Conservation (phyloP, 2,113 vertebrate species). For the Toxotes chatareus region DNA sequence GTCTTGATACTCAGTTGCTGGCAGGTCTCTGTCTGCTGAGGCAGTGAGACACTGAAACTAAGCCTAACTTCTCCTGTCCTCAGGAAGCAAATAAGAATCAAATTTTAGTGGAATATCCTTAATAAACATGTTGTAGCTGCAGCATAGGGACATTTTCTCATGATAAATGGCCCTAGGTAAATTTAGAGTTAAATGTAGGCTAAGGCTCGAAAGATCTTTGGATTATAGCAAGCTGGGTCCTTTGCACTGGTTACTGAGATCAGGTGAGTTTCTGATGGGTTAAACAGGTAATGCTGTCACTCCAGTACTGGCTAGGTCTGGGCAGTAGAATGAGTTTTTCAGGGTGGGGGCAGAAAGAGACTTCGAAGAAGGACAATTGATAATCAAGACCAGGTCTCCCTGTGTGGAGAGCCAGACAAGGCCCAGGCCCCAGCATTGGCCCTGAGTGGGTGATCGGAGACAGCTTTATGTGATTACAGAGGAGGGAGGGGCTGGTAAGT, state of each 20-base stretch:
- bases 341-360: slow-evolving; percentile 24
- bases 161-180: background rate
- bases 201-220: background rate
- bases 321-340: background rate
- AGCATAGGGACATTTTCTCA: background rate
- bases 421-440: slow-evolving; percentile 32
- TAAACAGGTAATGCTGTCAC: slow-evolving; percentile 51
- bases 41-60: slow-evolving; percentile 4
- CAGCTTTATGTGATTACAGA: slow-evolving; percentile 67
- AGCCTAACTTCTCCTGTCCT: background rate
- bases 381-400: slow-evolving; percentile 70
- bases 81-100: background rate
- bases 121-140: background rate
- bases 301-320: background rate
- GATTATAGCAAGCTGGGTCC: background rate
- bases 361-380: slow-evolving; percentile 29
- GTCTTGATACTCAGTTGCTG: background rate
- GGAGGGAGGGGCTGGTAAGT: slow-evolving; percentile 22
- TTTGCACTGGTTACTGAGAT: slow-evolving; percentile 4
- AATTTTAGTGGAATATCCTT: background rate
- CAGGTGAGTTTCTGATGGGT: slow-evolving; percentile 55
- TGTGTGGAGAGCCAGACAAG: slow-evolving; percentile 41
- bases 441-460: slow-evolving; percentile 66
- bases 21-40: background rate
- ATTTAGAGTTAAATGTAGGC: background rate